These are phyloP conservation scores for Columba livia DNA, from an alignment of 2,113 vertebrate genomes.

Conservation along the genomic window DNA sequence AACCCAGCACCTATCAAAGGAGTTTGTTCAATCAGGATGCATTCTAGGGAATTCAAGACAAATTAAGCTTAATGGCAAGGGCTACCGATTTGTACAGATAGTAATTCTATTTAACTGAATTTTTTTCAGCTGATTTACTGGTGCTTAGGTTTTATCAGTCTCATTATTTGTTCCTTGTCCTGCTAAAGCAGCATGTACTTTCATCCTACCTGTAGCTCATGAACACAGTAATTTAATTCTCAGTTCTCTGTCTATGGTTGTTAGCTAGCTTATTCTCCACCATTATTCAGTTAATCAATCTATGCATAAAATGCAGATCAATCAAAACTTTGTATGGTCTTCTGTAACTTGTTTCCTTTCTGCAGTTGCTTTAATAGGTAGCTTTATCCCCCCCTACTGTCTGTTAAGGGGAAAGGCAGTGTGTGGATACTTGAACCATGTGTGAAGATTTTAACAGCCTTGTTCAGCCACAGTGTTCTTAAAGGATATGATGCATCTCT, in stretches of 20 bases:
- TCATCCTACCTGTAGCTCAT: neutral
- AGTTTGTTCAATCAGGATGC: neutral
- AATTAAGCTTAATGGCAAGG: neutral
- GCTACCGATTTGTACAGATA: constrained; percentile 12
- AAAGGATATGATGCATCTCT: neutral
- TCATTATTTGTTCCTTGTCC: neutral
- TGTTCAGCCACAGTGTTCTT: neutral
- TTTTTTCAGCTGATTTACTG: neutral
- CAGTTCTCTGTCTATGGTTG: neutral
- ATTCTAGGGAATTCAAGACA: neutral
- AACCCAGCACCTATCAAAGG: neutral
- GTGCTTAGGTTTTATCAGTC: neutral
- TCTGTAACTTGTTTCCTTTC: neutral
- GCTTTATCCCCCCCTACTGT: neutral
- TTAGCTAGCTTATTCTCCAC: neutral
- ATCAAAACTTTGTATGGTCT: neutral
- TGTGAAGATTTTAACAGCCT: neutral
- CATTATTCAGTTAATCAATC: neutral
- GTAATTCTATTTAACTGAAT: constrained; percentile 12
- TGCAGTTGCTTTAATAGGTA: neutral
- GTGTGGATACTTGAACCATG: accelerated
- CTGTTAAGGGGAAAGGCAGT: neutral
- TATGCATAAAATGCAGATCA: neutral
- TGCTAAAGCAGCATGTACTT: neutral
- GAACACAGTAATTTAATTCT: neutral